These are phyloP conservation scores for Centropus bengalensis DNA, from an alignment of 2,113 vertebrate species.

Conservation along the genomic window DNA sequence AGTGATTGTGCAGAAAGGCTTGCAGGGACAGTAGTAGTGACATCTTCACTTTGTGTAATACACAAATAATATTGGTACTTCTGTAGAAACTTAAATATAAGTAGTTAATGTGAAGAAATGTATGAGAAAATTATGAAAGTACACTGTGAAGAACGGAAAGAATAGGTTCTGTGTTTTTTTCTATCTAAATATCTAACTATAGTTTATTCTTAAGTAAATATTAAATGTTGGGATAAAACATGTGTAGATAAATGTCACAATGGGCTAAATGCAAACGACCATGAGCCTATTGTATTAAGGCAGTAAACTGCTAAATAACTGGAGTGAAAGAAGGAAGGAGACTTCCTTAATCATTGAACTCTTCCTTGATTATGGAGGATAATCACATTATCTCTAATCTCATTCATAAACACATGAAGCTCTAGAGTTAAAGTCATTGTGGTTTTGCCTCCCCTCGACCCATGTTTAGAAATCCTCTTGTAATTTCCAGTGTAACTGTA, in stretches of 20 bases:
- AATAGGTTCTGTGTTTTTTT: background rate
- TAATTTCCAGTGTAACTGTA: background rate
- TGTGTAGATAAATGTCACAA: background rate
- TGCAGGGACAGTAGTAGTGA: background rate
- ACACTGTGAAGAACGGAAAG: background rate
- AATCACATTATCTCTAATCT: constrained; percentile 36
- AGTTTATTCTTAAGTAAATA: constrained; percentile 10
- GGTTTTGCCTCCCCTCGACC: background rate
- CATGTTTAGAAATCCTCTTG: background rate
- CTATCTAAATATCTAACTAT: constrained; percentile 1
- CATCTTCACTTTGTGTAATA: background rate
- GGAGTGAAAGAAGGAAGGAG: background rate
- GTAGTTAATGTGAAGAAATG: background rate
- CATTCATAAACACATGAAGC: constrained; percentile 1
- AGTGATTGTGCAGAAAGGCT: background rate
- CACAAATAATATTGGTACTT: background rate
- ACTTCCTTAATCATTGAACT: constrained; percentile 26
- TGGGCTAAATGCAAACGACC: background rate
- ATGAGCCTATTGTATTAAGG: background rate
- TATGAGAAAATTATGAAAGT: background rate
- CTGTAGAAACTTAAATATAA: background rate
- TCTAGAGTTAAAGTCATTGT: background rate
- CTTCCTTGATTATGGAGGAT: background rate
- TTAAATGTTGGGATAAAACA: constrained; percentile 13
- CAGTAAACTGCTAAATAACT: constrained; percentile 37